Conservation (phyloP, 2,113 vertebrate species). For the Calypte anna region DNA sequence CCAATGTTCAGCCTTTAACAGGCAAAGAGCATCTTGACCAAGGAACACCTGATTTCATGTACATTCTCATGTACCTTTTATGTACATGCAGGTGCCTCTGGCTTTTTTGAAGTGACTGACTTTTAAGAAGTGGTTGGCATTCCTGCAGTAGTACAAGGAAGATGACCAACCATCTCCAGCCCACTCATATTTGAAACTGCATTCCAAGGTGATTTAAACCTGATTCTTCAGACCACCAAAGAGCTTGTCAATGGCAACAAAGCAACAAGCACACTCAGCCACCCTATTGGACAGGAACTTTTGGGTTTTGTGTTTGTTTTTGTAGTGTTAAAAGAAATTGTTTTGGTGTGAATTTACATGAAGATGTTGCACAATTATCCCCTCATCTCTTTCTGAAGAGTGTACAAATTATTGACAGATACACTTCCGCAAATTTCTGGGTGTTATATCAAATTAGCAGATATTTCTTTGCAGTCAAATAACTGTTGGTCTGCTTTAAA, state of each 20-base stretch:
- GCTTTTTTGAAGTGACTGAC: not conserved
- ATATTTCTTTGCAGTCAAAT: not conserved
- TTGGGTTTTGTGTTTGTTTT: not conserved
- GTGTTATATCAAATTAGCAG: not conserved
- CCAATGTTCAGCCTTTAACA: not conserved
- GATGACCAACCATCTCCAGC: not conserved
- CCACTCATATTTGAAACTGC: not conserved
- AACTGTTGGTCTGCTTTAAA: not conserved
- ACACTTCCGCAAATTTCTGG: not conserved
- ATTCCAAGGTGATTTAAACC: not conserved
- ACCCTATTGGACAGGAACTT: not conserved
- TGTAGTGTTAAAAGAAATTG: not conserved
- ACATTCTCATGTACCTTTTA: not conserved
- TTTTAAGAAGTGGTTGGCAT: not conserved
- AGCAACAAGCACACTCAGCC: slow-evolving; percentile 6
- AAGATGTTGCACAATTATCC: not conserved
- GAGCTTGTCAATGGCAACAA: not conserved
- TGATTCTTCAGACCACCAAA: not conserved
- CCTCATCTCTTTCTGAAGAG: not conserved
- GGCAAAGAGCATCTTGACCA: not conserved
- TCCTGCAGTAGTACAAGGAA: not conserved
- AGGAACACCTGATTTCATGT: not conserved
- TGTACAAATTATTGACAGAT: not conserved
- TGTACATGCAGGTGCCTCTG: accelerated
- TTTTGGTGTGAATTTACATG: not conserved